Percentiles rank a stretch among this genome's conserved stretches.
Evolutionary conservation across 2,113 vertebrate species (phyloP).

Genomic region (Brienomyrus brachyistius): DNA sequence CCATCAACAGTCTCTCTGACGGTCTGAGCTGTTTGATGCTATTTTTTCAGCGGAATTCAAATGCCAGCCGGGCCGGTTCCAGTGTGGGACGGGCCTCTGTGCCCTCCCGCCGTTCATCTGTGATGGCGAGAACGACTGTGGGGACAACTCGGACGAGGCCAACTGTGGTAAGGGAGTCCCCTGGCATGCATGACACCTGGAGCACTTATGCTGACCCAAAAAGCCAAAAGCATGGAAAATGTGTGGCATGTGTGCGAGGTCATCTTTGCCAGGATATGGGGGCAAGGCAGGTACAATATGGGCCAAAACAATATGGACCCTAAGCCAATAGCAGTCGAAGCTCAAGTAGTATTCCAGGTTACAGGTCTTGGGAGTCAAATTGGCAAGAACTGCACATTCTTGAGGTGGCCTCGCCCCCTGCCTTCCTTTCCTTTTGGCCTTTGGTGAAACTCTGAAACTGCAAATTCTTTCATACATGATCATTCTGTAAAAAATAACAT

Average conservation of each 20-base stretch:
- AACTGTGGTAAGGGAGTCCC: slow-evolving; percentile 77
- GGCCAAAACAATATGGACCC: neutral
- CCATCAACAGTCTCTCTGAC: neutral
- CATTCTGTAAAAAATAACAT: neutral
- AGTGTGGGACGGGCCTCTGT: slow-evolving; percentile 93
- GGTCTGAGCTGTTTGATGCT: neutral
- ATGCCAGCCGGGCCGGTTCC: slow-evolving; percentile 92
- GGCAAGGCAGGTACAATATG: neutral
- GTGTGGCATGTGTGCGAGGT: neutral
- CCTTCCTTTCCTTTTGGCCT: neutral
- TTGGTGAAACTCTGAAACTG: neutral
- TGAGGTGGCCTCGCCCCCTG: neutral
- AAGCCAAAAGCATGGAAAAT: neutral
- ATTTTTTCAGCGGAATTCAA: slow-evolving; percentile 83
- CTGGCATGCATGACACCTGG: neutral
- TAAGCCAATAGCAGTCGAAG: neutral
- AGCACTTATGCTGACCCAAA: neutral
- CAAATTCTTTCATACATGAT: neutral
- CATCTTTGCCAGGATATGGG: neutral
- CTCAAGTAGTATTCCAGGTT: neutral
- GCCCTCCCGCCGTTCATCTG: slow-evolving; percentile 96
- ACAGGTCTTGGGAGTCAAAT: neutral
- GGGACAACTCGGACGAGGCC: slow-evolving; percentile 93
- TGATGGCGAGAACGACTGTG: slow-evolving; percentile 96
- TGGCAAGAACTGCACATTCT: neutral